A percentile compares a stretch with the other conserved stretches of the same genome.
phyloP scores from a whole-genome alignment of 1,140 invertebrate species.

The Trachelipus rathkii region DNA sequence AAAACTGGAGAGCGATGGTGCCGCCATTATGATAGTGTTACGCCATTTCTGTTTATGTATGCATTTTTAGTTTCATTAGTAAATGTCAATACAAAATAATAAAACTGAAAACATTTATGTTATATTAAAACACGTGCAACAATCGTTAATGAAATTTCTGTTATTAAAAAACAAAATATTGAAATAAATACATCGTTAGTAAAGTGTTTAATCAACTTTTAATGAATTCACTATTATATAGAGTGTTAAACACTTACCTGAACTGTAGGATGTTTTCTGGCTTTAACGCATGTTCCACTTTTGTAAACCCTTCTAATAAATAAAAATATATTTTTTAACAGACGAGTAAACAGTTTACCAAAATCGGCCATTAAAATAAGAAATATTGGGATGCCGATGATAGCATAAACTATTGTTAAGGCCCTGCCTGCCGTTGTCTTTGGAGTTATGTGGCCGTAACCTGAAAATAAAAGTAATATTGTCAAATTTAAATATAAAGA shows the following conservation, averaged over 20 bases:
- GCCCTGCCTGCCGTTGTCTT: conserved; percentile 75
- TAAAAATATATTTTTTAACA: conserved; percentile 89
- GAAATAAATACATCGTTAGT: too few relatives aligned
- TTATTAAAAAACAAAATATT: too few relatives aligned
- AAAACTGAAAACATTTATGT: too few relatives aligned
- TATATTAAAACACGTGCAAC: too few relatives aligned
- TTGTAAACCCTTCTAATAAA: conserved; percentile 80
- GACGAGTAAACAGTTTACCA: conserved; percentile 83
- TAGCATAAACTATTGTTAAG: conserved; percentile 86
- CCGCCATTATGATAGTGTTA: background rate
- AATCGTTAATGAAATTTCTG: too few relatives aligned
- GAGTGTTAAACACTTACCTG: conserved; percentile 57
- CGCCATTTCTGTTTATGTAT: background rate
- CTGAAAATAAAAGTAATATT: conserved; percentile 56
- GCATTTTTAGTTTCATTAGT: too few relatives aligned
- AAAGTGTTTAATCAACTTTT: background rate
- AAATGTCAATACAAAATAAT: too few relatives aligned
- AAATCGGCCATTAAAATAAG: conserved; percentile 87
- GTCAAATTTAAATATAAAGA: too few relatives aligned
- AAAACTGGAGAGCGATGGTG: background rate
- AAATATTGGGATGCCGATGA: conserved; percentile 90
- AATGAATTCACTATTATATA: background rate
- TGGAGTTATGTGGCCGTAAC: conserved; percentile 90
- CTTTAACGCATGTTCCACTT: conserved; percentile 74
- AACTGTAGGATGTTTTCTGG: conserved; percentile 66